These are phyloP conservation scores for Diplodus puntazzo DNA, from an alignment of 2,797 vertebrate species.

Conservation along the genomic window DNA sequence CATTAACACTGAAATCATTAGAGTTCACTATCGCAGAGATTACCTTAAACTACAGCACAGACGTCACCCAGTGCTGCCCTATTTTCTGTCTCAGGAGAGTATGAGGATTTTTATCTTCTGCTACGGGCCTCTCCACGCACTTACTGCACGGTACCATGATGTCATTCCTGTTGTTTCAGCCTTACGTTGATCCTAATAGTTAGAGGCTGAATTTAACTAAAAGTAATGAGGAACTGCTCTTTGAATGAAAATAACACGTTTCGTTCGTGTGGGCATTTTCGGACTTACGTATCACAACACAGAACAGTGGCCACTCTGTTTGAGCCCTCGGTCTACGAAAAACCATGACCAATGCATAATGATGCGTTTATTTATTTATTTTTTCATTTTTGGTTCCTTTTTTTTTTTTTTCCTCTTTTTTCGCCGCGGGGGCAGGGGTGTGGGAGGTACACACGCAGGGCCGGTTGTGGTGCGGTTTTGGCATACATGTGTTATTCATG, in stretches of 20 bases:
- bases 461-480: slow-evolving; percentile 81
- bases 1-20: neutral
- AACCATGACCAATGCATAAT: slow-evolving; percentile 83
- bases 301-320: slow-evolving; percentile 80
- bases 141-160: slow-evolving; percentile 60
- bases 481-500: slow-evolving; percentile 86
- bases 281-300: slow-evolving; percentile 63
- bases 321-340: slow-evolving; percentile 50
- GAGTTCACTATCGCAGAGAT: slow-evolving; percentile 1
- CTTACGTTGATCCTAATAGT: slow-evolving; percentile 65
- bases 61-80: slow-evolving; percentile 15
- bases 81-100: slow-evolving; percentile 31
- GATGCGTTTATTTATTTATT: slow-evolving; percentile 83
- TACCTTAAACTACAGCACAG: slow-evolving; percentile 1
- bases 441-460: slow-evolving; percentile 66
- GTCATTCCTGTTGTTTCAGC: slow-evolving; percentile 59
- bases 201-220: slow-evolving; percentile 61
- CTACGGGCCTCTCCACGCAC: slow-evolving; percentile 35
- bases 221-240: slow-evolving; percentile 64
- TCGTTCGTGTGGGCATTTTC: slow-evolving; percentile 47
- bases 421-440: slow-evolving; percentile 50
- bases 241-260: slow-evolving; percentile 40
- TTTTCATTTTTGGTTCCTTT: slow-evolving; percentile 63
- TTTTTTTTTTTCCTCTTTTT: slow-evolving; percentile 32
- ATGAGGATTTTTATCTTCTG: slow-evolving; percentile 46